Evolutionary conservation across 92 coral and sea anemone genomes (phyloP), one percentile per base, ranked within the genome.

Genomic region (Chrysogorgia sp.): DNA sequence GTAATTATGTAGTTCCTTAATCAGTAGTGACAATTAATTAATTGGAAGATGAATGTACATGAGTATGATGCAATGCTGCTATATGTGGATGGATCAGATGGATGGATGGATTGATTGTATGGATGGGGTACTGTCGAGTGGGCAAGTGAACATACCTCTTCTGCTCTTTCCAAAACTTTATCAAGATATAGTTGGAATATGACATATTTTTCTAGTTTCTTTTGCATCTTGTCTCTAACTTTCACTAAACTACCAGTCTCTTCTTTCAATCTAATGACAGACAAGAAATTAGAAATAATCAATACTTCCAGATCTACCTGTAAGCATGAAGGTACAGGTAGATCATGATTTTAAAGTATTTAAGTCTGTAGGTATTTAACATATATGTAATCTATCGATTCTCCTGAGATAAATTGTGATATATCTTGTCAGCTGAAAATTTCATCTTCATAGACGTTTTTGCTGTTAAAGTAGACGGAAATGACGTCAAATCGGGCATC

Each of bases 151-250:
- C 43, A 26, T 71, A 93, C 98, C 90, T 94, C 98, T 52, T 94
- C 98, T 19, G 98, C 98, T 43, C 83, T 62, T 78, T 94, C 98
- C 63, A 94, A 68, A 43, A 94, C 98, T 62, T 91, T 94, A 40
- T 94, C 98, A 41, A 94, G 88, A 75, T 94, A 94, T 48, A 91
- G 94, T 58, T 94, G 98, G 67, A 82, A 94, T 20, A 91, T 88
- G 26, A 94, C 84, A 67, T 85, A 90, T 67, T 89, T 94, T 70
- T 85, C 93, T 76, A 94, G 81, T 75, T 91, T 94, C 59, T 68
- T 77, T 77, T 94, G 98, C 56, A 94, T 89, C n/a, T 87, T 91
- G 66, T 94, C 92, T 40, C 96, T 82, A 8, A 89, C 94, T 74
- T 91, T 94, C 66, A 75, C 79, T 28, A 94, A 86, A 31, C 77